Conservation (phyloP, 2,113 vertebrate genomes). For the Nesogale talazaci region DNA sequence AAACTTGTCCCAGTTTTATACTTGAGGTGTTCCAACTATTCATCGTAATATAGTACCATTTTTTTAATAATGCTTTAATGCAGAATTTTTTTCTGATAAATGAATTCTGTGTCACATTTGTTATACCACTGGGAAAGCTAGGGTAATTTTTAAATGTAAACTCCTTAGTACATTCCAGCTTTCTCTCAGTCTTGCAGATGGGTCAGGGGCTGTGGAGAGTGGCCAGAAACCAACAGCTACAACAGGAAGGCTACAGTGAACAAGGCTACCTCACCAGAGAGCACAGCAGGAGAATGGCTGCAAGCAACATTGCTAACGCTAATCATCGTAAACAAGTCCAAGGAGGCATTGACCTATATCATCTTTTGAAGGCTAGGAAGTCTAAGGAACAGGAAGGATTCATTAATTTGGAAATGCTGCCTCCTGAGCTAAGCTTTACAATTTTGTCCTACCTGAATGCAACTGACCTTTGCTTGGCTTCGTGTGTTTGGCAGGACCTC, state of each 20-base stretch:
- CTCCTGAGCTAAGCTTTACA: conserved; percentile 97
- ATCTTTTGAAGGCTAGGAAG: conserved; percentile 92
- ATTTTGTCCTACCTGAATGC: conserved; percentile 99
- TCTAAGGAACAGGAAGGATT: conserved; percentile 94
- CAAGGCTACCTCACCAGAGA: conserved; percentile 88
- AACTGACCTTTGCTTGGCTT: conserved; percentile 97
- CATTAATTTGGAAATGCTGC: conserved; percentile 97
- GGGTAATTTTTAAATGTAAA: conserved; percentile 16
- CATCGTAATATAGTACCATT: conserved; percentile 35
- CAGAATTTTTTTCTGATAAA: conserved; percentile 55
- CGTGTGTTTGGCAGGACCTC: conserved; percentile 98
- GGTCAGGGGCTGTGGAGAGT: conserved; percentile 99
- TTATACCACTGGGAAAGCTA: conserved; percentile 10
- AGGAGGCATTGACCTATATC: conserved; percentile 94
- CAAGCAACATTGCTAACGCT: conserved; percentile 74
- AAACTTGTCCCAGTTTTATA: conserved; percentile 14
- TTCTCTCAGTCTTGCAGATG: conserved; percentile 91
- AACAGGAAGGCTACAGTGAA: conserved; percentile 92
- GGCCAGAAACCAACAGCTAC: conserved; percentile 96
- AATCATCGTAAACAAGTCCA: conserved; percentile 90
- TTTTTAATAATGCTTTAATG: conserved; percentile 42
- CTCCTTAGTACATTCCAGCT: conserved; percentile 57
- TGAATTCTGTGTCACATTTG: conserved; percentile 1
- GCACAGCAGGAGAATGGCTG: conserved; percentile 86
- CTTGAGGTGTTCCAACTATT: not conserved